These are phyloP conservation scores for Drosophila trapezifrons DNA, from an alignment of 1,140 invertebrate genomes.

Conservation along the genomic window DNA sequence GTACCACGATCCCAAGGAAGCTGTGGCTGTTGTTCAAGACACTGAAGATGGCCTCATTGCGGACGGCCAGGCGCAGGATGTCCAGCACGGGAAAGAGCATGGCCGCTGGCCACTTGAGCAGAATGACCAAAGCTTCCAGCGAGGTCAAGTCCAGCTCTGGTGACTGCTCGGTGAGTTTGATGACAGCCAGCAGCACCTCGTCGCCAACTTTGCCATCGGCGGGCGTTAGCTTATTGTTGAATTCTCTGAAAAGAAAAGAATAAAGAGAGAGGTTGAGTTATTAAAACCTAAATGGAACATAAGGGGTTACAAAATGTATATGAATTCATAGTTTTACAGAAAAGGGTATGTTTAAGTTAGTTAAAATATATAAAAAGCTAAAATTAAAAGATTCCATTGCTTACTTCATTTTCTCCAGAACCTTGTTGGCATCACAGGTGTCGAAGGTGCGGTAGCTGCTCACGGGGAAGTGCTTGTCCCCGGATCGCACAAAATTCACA, in stretches of 20 bases:
- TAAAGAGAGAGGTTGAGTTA: neutral
- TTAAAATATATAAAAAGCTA: neutral
- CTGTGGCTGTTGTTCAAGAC: slow-evolving; percentile 85
- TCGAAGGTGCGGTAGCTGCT: slow-evolving; percentile 84
- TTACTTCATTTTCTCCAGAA: slow-evolving; percentile 86
- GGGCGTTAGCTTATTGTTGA: slow-evolving; percentile 87
- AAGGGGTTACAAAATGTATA: neutral
- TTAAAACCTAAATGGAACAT: too few relatives aligned
- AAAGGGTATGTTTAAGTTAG: neutral
- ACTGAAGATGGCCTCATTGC: slow-evolving; percentile 87
- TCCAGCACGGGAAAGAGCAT: slow-evolving; percentile 94
- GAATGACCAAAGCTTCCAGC: slow-evolving; percentile 87
- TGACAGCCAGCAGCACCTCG: slow-evolving; percentile 86
- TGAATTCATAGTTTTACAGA: too few relatives aligned
- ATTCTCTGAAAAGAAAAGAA: slow-evolving; percentile 86
- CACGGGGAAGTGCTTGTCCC: slow-evolving; percentile 76
- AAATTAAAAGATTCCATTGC: slow-evolving; percentile 3
- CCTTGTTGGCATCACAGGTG: slow-evolving; percentile 84
- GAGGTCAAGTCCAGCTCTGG: slow-evolving; percentile 84
- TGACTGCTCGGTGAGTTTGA: slow-evolving; percentile 86
- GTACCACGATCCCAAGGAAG: slow-evolving; percentile 81
- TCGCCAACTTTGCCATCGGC: slow-evolving; percentile 85
- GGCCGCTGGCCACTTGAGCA: slow-evolving; percentile 92
- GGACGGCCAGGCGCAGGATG: slow-evolving; percentile 90
- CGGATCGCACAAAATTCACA: slow-evolving; percentile 65